Evolutionary conservation across 2,113 vertebrate genomes (phyloP), one percentile per base, ranked within the genome.

Genomic region (Misgurnus anguillicaudatus): DNA sequence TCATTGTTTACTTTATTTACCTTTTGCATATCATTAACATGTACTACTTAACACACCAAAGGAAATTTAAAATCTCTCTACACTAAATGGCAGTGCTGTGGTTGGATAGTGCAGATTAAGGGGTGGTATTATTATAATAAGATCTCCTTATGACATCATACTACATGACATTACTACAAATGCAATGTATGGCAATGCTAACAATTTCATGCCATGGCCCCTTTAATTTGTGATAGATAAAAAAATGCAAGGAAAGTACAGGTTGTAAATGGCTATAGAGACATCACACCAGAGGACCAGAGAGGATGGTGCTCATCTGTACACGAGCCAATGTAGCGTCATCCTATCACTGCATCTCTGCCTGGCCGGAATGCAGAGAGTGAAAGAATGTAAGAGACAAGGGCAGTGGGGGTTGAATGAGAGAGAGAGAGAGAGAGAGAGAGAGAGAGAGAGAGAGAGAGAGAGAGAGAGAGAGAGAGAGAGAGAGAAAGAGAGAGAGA

Each of bases 401-500:
- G 62, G 69, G 60, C 74, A 76, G 61, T 64, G 74, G 61, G 74
- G 74, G 61, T 76, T 16, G 60, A 64, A 45, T 10, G 17, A 36
- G 21, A 16, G 9, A 17, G 42, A 57, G 17, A 19, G 10, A 1
- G 17, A 7, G 42, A 17, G 17, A 63, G 5, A 48, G 70, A 3
- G 67, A 51, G 3, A 51, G 47, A 51, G 47, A 51, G 60, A 62
- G 60, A 62, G 9, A 51, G 47, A 51, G 47, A 31, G 16, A 42
- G 71, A 73, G 71, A 60, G 31, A 55, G 6, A 14, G 65, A 36
- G 53, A 10, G 21, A 7, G 55, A 72, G 66, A 16, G 66, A 63
- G 48, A 60, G 47, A 55, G 31, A 64, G 57, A 81, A 58, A 51
- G 57, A 73, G 21, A 66, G 58, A 17, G 78, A 75, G 78, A 47